Percentiles rank a stretch among this genome's conserved stretches.
phyloP scores from a whole-genome alignment of 2,113 vertebrate genomes.

The Mormoops blainvillei region DNA sequence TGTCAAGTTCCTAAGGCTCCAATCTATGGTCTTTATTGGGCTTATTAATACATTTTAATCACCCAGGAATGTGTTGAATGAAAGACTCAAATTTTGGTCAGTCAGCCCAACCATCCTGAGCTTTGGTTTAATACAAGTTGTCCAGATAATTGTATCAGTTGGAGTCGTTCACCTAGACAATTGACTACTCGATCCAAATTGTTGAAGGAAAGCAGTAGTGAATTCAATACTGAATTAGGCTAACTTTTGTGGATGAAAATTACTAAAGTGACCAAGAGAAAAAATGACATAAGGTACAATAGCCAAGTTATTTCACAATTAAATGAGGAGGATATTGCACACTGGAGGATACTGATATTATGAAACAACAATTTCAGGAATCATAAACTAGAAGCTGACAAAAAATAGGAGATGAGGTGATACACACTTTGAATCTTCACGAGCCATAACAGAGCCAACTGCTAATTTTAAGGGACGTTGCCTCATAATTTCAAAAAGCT shows the following conservation, averaged over 20 bases:
- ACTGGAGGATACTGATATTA: background rate
- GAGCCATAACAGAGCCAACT: background rate
- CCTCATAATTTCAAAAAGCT: background rate
- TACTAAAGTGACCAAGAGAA: background rate
- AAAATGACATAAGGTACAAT: background rate
- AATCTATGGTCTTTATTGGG: background rate
- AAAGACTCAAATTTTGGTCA: background rate
- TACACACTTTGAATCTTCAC: background rate
- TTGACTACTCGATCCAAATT: background rate
- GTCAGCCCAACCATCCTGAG: background rate
- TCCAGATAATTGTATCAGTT: background rate
- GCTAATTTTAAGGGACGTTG: constrained; percentile 24
- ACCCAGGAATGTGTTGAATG: background rate
- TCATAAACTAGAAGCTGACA: background rate
- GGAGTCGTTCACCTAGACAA: background rate
- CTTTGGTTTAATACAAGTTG: background rate
- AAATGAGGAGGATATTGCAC: background rate
- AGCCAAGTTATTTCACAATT: background rate
- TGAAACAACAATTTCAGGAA: background rate
- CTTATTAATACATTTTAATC: background rate
- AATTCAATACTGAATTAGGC: background rate
- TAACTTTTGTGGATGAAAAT: background rate
- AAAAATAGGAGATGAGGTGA: background rate
- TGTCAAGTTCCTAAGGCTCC: background rate
- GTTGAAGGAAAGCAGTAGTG: background rate